Evolutionary conservation across 2,888 invertebrate species (phyloP).

Genomic region (Kuschelorhynchus macadamiae): DNA sequence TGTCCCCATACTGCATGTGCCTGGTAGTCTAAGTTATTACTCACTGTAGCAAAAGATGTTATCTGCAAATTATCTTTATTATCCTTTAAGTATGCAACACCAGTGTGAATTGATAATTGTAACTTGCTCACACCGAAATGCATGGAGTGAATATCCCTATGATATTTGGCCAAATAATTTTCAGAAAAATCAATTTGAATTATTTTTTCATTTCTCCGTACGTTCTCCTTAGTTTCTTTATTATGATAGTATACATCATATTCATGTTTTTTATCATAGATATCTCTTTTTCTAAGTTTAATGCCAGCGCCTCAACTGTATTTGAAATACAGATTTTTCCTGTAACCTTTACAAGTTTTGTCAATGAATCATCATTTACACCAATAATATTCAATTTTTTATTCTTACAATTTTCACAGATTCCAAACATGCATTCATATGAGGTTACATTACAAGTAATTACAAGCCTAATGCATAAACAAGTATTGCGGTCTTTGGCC

Average conservation of each 20-base stretch:
- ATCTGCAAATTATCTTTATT: slow-evolving; percentile 6
- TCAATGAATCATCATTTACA: background rate
- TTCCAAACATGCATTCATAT: slow-evolving; percentile 9
- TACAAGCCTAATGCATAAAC: slow-evolving; percentile 30
- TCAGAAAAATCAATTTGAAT: slow-evolving; percentile 44
- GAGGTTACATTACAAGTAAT: slow-evolving; percentile 16
- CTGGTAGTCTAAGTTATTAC: slow-evolving; percentile 42
- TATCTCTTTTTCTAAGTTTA: slow-evolving; percentile 22
- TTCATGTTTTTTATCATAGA: slow-evolving; percentile 21
- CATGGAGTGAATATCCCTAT: slow-evolving; percentile 37
- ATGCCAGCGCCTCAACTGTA: background rate
- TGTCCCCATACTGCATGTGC: slow-evolving; percentile 36
- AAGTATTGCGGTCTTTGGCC: slow-evolving; percentile 24
- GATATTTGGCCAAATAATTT: slow-evolving; percentile 39
- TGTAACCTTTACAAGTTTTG: slow-evolving; percentile 7
- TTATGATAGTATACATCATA: slow-evolving; percentile 10
- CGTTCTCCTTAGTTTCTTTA: background rate
- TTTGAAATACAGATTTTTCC: background rate
- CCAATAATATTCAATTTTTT: background rate
- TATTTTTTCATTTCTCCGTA: slow-evolving; percentile 25
- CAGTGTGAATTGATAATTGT: slow-evolving; percentile 40
- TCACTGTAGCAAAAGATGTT: slow-evolving; percentile 29
- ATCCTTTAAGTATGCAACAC: slow-evolving; percentile 23
- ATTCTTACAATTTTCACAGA: slow-evolving; percentile 12
- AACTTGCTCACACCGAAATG: slow-evolving; percentile 39